These are phyloP conservation scores for Pocillopora verrucosa DNA, from an alignment of 64 coral and sea anemone genomes.

Conservation along the genomic window DNA sequence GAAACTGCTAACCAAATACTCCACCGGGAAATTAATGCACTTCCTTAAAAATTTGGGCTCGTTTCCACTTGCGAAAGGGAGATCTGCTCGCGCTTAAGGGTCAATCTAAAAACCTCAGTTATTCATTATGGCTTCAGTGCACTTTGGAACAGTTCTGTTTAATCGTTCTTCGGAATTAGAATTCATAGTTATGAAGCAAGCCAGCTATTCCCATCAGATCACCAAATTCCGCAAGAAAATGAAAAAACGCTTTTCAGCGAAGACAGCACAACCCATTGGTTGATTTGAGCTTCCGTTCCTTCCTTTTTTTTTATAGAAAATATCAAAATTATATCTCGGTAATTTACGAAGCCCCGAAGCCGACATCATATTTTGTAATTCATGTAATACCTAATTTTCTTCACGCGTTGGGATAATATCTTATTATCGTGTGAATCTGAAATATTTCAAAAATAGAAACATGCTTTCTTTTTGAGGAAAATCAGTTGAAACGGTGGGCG, in stretches of 20 bases:
- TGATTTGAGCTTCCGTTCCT: no score
- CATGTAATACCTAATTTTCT: background rate
- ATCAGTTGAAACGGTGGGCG: background rate
- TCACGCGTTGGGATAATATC: background rate
- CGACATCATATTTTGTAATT: background rate
- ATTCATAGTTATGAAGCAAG: no score
- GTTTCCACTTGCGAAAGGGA: background rate
- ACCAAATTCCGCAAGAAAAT: no score
- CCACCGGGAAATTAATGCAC: constrained; percentile 21
- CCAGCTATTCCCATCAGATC: no score
- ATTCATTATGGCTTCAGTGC: no score
- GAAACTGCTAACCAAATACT: background rate
- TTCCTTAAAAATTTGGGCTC: constrained; percentile 7
- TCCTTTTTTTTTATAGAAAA: no score
- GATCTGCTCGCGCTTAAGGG: background rate
- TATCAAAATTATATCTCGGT: no score
- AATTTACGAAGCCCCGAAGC: background rate
- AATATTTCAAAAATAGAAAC: background rate
- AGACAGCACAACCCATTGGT: no score
- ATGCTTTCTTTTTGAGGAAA: background rate
- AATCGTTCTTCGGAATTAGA: no score
- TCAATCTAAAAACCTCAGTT: no score
- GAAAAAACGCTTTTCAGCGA: no score
- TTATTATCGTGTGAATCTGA: background rate
- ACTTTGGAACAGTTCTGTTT: no score